A percentile compares a stretch with the other conserved stretches of the same genome.
Evolutionary conservation across 2,797 vertebrate genomes (phyloP).

Genomic region (Danio choprae): DNA sequence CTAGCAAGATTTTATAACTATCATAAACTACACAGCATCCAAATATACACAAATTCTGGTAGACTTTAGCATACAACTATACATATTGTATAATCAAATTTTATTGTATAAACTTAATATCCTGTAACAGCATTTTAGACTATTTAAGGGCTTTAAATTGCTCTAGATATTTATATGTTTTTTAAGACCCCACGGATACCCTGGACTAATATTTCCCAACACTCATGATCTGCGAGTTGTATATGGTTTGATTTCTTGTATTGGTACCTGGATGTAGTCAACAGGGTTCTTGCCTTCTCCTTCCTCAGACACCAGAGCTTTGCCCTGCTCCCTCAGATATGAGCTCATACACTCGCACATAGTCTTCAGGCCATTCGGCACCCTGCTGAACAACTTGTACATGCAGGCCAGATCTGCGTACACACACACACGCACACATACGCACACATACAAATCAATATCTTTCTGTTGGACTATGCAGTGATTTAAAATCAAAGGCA

Average conservation of each 20-base stretch:
- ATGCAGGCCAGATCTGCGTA: constrained; percentile 93
- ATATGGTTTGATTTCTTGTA: not conserved
- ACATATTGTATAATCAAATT: no score
- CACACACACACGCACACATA: not conserved
- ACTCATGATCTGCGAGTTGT: not conserved
- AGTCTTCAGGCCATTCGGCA: constrained; percentile 97
- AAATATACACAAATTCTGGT: no score
- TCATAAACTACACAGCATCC: no score
- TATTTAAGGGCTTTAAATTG: no score
- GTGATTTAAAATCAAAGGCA: no score
- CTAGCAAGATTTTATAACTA: no score
- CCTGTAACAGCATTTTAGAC: no score
- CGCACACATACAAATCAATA: not conserved
- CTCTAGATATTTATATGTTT: no score
- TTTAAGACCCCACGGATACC: no score
- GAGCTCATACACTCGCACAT: constrained; percentile 99
- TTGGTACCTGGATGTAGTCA: constrained; percentile 94
- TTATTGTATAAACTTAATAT: no score
- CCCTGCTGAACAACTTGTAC: constrained; percentile 98
- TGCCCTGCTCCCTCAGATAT: constrained; percentile 95
- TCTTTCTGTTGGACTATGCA: no score
- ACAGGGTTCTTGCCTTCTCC: constrained; percentile 98
- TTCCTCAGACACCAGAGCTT: constrained; percentile 97
- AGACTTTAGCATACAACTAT: no score
- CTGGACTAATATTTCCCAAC: not conserved